These are phyloP conservation scores for Upupa epops DNA, from an alignment of 2,113 vertebrate species.

Conservation along the genomic window DNA sequence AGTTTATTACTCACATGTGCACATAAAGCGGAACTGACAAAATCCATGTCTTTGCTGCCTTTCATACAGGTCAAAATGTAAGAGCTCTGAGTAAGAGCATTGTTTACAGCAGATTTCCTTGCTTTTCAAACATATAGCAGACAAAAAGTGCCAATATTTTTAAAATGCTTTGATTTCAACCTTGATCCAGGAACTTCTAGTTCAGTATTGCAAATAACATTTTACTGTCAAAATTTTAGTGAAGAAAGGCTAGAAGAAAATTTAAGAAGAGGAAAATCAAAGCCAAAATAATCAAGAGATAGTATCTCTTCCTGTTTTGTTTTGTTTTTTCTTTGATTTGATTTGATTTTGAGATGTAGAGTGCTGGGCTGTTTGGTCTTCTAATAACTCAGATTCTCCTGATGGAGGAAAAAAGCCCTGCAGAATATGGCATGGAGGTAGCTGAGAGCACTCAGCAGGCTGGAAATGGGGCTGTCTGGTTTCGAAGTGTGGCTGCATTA, in stretches of 20 bases:
- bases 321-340: too few relatives aligned
- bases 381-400: background rate
- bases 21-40: background rate
- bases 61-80: background rate
- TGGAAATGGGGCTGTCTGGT: background rate
- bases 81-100: background rate
- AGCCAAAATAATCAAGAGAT: background rate
- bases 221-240: background rate
- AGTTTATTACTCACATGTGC: background rate
- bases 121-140: background rate
- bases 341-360: background rate
- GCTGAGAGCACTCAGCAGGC: background rate
- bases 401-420: background rate
- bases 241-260: background rate
- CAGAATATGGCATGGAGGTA: background rate
- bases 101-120: background rate
- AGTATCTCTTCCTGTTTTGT: background rate
- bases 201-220: background rate
- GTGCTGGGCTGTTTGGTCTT: background rate
- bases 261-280: background rate
- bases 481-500: background rate
- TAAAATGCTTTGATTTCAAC: background rate
- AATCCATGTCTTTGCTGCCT: background rate
- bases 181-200: background rate
- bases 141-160: background rate